A percentile compares a stretch with the other conserved stretches of the same genome.
phyloP scores from a whole-genome alignment of 2,888 invertebrate genomes.

The Andrena bicolor region DNA sequence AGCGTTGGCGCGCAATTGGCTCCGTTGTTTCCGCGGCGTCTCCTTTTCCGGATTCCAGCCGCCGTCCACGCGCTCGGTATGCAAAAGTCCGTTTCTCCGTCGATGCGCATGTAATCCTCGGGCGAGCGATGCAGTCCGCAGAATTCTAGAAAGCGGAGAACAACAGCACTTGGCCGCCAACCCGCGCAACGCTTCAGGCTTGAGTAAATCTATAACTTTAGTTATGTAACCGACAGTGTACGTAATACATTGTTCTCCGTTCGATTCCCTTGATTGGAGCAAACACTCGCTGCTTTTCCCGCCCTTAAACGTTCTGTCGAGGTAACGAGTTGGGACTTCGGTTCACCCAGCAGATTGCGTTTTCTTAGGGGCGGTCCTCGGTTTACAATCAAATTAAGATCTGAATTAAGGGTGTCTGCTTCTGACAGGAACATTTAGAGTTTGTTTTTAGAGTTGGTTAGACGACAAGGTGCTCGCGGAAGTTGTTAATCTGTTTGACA shows the following conservation, averaged over 20 bases:
- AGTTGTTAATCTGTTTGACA: too few relatives aligned
- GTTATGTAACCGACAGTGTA: conserved; percentile 10
- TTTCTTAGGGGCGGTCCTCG: neutral
- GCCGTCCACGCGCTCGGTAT: conserved; percentile 30
- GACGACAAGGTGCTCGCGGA: too few relatives aligned
- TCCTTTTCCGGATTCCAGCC: conserved; percentile 68
- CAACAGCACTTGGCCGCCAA: neutral
- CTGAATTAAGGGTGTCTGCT: too few relatives aligned
- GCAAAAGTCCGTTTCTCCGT: conserved; percentile 34
- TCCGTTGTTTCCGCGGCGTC: conserved; percentile 28
- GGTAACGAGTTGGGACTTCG: neutral
- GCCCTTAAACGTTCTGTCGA: neutral
- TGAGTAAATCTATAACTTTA: conserved; percentile 29
- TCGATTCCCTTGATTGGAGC: neutral
- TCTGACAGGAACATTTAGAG: too few relatives aligned
- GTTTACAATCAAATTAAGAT: too few relatives aligned
- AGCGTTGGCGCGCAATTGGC: conserved; percentile 50
- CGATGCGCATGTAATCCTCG: conserved; percentile 23
- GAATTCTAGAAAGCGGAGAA: conserved; percentile 47
- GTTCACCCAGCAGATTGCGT: neutral
- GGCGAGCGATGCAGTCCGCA: conserved; percentile 34
- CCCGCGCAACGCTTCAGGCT: conserved; percentile 46
- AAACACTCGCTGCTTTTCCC: conserved; percentile 9
- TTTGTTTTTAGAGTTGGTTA: too few relatives aligned
- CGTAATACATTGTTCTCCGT: conserved; percentile 23